Evolutionary conservation across 1,140 invertebrate genomes (phyloP), one percentile per base, ranked within the genome.

Genomic region (Alviniconcha marisindica): DNA sequence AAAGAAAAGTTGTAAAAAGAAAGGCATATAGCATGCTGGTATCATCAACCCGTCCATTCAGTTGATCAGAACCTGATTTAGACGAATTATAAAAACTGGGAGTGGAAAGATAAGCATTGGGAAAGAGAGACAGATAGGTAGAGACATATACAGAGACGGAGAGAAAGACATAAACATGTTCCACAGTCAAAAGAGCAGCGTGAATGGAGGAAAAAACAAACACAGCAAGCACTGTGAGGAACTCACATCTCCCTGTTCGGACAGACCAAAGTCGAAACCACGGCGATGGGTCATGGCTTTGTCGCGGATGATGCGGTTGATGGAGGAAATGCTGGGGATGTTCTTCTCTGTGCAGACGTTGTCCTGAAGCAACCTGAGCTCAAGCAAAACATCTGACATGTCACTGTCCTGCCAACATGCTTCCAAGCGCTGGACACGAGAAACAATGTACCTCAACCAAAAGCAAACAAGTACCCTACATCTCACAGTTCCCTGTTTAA

Each of bases 281-380:
- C 90, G 86, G 15, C 89, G 83, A 48, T 91, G 90, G 12, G 90
- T 66, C 15, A 92, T 88, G n/a, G 91, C 89, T 78, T 93, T 93
- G 91, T 98, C 98, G 74, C 97, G 94, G 44, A 99, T 95, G 88
- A 99, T 99, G 84, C 98, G 94, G 94, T 99, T 99, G 71, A 99
- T 98, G 15, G 97, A 98, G 81, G 97, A 98, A 60, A 99, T 97
- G 51, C 97, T 98, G 1, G 98, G 97, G 85, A 98, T 96, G 78
- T 92, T 92, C 77, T 92, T 93, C 84, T 92, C 91, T n/a, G 87
- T 91, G 83, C 93, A 94, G 38, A 93, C 90, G 28, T 88, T 89
- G 77, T 94, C 93, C 60, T 91, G 90, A 33, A 93, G 85, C 40
- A 94, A 87, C 69, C 92, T 93, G 83, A n/a, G n/a, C 44, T 10